Evolutionary conservation across 1,140 invertebrate species (phyloP).

Genomic region (Carcinoscorpius rotundicauda): DNA sequence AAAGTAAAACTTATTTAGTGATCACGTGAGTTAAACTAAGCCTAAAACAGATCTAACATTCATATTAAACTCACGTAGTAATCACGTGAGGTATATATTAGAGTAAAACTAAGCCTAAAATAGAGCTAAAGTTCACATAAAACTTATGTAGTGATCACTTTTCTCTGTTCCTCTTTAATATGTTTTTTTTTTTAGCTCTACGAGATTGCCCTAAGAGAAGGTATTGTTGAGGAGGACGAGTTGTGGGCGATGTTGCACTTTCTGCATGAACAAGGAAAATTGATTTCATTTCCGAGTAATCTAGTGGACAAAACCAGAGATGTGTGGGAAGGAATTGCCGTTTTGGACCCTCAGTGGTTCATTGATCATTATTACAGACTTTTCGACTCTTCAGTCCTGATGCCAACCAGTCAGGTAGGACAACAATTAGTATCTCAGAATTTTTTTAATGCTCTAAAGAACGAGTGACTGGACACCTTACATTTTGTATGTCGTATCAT

Average conservation of each 20-base stretch:
- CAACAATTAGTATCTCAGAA: not conserved
- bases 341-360: constrained; percentile 26
- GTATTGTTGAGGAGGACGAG: constrained; percentile 30
- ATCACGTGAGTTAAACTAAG: too few relatives aligned
- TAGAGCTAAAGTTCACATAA: too few relatives aligned
- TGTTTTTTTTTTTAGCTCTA: constrained; percentile 23
- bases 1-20: too few relatives aligned
- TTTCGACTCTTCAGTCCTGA: constrained; percentile 9
- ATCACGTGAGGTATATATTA: too few relatives aligned
- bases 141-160: too few relatives aligned
- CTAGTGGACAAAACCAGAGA: constrained; percentile 1
- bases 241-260: constrained; percentile 35
- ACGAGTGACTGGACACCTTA: not conserved
- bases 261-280: constrained; percentile 32
- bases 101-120: too few relatives aligned
- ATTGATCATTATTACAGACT: constrained; percentile 18
- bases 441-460: not conserved
- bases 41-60: too few relatives aligned
- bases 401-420: not conserved
- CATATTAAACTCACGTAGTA: too few relatives aligned
- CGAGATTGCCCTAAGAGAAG: constrained; percentile 31
- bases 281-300: constrained; percentile 17
- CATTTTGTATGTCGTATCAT: not conserved
- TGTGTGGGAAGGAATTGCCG: constrained; percentile 18
- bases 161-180: not conserved